Base-by-base conservation (phyloP, 2,888 invertebrate species). In the Chymomyza procnemis region DNA sequence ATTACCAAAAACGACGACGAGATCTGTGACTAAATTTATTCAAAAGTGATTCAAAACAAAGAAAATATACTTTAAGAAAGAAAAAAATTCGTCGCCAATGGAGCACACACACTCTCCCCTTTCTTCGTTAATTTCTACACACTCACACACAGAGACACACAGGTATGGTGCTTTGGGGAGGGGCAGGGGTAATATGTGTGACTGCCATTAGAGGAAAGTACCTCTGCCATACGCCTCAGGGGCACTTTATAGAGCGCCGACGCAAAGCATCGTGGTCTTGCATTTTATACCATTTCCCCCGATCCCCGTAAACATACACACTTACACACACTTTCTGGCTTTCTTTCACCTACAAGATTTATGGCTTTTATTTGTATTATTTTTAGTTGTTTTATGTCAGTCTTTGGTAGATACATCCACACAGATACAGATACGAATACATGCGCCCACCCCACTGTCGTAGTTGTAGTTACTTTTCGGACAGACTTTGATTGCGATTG, bases 311-410 rank as follows among this genome's bases (percentile, higher is more conserved):
- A 67, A 71, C 64, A 64, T 47, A 69, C n/a, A n/a, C n/a, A n/a
- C n/a, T n/a, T n/a, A n/a, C 26, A 26, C 0, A 26, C 26, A 26
- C 21, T 52, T 58, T 69, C 59, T 64, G 73, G 74, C 81, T 85
- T 76, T 86, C 85, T 87, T 87, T 87, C 88, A 88, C 87, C 87
- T 88, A 88, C 88, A 87, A 87, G 88, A 87, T 87, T 87, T 87
- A 87, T 87, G 73, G 85, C 80, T 79, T 77, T 82, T 84, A 85
- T 82, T 85, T 88, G 87, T 88, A 87, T 88, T 87, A 87, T 87
- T 87, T 87, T 87, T 88, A 87, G 88, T 88, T 82, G 77, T 79
- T 76, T 79, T 74, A 81, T 83, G 85, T 85, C 75, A 83, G 64
- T 75, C 67, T 69, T 74, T 78, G 67, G n/a, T n/a, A 16, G 16